A percentile compares a stretch with the other conserved stretches of the same genome.
Evolutionary conservation across 2,797 vertebrate species (phyloP).

Genomic region (Poecilia gillii): DNA sequence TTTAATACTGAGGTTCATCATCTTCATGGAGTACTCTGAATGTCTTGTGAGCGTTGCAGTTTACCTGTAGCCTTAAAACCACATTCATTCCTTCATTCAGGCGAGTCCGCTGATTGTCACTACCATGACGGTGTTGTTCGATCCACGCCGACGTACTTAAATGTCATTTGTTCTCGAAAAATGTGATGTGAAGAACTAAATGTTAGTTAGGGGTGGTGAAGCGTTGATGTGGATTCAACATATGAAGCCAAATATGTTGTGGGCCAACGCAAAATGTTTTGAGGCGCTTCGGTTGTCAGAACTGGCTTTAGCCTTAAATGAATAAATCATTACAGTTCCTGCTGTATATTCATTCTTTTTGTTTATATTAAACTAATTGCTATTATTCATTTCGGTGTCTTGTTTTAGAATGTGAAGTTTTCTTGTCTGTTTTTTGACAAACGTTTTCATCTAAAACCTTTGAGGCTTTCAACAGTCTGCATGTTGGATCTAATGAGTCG

Average conservation of each 20-base stretch:
- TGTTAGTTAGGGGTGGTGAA: conserved; percentile 14
- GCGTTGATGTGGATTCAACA: conserved; percentile 11
- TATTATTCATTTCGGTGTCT: conserved; percentile 25
- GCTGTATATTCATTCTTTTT: conserved; percentile 68
- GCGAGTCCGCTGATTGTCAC: conserved; percentile 37
- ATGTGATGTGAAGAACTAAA: conserved; percentile 21
- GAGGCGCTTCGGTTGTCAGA: conserved; percentile 60
- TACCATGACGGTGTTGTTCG: conserved; percentile 34
- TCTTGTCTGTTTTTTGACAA: not conserved
- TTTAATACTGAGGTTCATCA: conserved; percentile 8
- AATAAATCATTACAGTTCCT: conserved; percentile 58
- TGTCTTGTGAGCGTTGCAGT: conserved; percentile 35
- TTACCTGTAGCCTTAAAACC: conserved; percentile 61
- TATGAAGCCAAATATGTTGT: conserved; percentile 36
- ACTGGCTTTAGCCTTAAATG: conserved; percentile 71
- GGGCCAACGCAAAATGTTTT: conserved; percentile 35
- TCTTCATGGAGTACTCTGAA: conserved; percentile 18
- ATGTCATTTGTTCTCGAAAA: not conserved
- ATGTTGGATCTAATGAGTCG: not conserved
- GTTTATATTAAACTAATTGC: conserved; percentile 76
- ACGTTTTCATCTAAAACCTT: not conserved
- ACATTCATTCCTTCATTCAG: conserved; percentile 36
- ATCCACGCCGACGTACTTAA: conserved; percentile 15
- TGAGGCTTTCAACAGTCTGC: not conserved
- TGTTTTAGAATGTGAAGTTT: not conserved